Percentiles rank a stretch among this genome's conserved stretches.
Evolutionary conservation across 2,113 vertebrate species (phyloP).

Genomic region (Saguinus midas): DNA sequence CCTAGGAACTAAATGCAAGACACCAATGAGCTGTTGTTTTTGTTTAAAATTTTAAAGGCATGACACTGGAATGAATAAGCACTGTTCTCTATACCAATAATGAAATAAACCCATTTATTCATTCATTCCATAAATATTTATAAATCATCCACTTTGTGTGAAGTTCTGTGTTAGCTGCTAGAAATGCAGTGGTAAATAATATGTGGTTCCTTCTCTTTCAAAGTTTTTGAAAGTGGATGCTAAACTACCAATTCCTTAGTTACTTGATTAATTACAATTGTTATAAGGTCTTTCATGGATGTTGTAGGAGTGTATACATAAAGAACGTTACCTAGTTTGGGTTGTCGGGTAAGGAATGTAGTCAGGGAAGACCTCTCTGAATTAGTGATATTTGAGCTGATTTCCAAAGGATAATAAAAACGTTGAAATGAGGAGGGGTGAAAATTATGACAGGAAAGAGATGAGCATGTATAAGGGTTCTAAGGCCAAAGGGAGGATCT

Average conservation of each 20-base stretch:
- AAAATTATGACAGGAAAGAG: background rate
- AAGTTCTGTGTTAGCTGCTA: background rate
- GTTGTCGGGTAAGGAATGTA: background rate
- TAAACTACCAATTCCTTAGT: background rate
- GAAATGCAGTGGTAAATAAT: background rate
- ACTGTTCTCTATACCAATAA: background rate
- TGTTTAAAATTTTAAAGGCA: background rate
- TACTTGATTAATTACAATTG: background rate
- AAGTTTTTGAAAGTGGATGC: background rate
- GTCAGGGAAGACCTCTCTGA: background rate
- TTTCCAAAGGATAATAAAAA: background rate
- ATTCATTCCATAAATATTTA: background rate
- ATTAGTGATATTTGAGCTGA: background rate
- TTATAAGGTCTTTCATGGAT: background rate
- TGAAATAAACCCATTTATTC: background rate
- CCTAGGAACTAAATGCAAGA: background rate
- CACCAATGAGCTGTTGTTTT: background rate
- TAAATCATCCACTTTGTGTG: background rate
- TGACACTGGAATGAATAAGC: background rate
- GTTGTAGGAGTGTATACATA: background rate
- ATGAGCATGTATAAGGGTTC: background rate
- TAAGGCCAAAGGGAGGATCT: background rate
- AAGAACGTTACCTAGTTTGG: background rate
- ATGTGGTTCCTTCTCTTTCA: background rate
- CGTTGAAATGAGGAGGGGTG: background rate